Conservation (phyloP, 1,140 invertebrate species). For the Lepidurus packardi region DNA sequence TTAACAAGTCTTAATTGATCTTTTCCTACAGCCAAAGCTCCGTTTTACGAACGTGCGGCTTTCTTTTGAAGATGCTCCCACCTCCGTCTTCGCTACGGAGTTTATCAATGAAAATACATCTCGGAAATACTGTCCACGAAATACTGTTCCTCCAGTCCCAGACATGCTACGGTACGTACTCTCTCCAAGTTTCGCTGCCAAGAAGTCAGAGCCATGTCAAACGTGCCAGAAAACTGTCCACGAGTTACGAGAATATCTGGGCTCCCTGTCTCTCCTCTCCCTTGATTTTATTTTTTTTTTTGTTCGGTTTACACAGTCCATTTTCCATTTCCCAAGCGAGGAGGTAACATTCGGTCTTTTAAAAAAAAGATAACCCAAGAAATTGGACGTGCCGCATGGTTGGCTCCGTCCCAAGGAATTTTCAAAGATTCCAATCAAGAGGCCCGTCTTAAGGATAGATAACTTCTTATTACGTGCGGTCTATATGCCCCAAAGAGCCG, state of each 20-base stretch:
- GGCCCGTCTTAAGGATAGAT: neutral
- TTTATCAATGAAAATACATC: neutral
- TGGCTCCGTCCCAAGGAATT: neutral
- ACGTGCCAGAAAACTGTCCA: conserved; percentile 5
- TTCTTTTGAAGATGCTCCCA: neutral
- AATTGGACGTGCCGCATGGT: neutral
- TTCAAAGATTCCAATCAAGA: neutral
- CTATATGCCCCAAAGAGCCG: neutral
- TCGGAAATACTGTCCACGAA: neutral
- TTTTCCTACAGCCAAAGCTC: neutral
- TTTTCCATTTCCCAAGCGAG: too few species aligned
- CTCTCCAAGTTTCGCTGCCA: neutral
- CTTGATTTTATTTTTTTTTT: neutral
- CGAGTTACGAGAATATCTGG: conserved; percentile 15
- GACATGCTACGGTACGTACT: neutral
- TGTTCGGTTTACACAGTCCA: neutral
- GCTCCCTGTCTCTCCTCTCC: neutral
- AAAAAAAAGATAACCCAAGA: neutral
- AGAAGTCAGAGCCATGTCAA: neutral
- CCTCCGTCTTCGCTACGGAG: neutral
- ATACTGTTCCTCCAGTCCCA: neutral
- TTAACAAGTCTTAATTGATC: conserved; percentile 3
- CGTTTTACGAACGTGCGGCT: neutral
- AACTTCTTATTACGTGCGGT: neutral
- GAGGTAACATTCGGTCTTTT: neutral